Evolutionary conservation across 2,888 invertebrate species (phyloP).

Genomic region (Acronicta alni): DNA sequence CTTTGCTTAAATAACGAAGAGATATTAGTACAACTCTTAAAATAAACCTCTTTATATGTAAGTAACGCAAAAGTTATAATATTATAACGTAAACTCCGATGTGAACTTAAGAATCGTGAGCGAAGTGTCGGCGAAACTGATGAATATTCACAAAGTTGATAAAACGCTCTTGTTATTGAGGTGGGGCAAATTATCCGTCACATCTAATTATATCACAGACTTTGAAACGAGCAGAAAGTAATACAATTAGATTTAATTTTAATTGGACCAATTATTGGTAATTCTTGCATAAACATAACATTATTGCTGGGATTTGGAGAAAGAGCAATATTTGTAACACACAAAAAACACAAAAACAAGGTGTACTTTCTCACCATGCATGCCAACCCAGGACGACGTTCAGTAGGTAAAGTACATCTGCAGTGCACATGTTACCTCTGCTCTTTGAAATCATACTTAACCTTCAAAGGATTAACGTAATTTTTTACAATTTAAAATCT

Average conservation of each 20-base stretch:
- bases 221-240: neutral
- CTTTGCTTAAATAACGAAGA: neutral
- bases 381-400: too few species aligned
- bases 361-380: too few species aligned
- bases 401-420: too few species aligned
- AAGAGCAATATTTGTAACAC: too few species aligned
- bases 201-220: constrained; percentile 21
- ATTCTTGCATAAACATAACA: too few species aligned
- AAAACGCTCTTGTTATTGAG: constrained; percentile 24
- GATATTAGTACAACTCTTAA: neutral
- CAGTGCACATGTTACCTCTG: too few species aligned
- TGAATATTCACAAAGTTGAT: constrained; percentile 41
- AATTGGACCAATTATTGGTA: too few species aligned
- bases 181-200: constrained; percentile 30
- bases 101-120: neutral
- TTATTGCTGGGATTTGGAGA: too few species aligned
- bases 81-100: neutral
- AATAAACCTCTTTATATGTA: neutral
- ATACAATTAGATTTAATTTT: neutral
- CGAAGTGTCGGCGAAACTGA: constrained; percentile 1
- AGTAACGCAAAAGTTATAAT: neutral
- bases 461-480: too few species aligned
- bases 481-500: too few species aligned
- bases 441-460: too few species aligned
- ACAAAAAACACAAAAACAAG: too few species aligned